Conservation (phyloP, 2,113 vertebrate species). For the Lophotis ruficrista region DNA sequence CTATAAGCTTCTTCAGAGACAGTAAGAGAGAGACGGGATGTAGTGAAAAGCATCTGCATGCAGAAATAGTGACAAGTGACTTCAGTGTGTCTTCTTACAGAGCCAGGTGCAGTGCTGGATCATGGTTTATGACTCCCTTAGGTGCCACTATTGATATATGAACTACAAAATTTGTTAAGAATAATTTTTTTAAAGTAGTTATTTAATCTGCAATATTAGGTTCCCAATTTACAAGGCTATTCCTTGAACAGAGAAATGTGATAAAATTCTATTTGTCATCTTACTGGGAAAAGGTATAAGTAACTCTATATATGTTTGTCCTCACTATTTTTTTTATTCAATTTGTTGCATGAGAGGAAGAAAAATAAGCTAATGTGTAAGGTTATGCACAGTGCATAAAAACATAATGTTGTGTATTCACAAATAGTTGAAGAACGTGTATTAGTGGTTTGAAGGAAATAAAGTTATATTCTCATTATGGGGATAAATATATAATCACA, state of each 20-base stretch:
- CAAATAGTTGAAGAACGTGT: conserved; percentile 32
- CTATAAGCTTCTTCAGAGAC: not conserved
- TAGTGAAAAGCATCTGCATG: not conserved
- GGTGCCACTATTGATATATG: not conserved
- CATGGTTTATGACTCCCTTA: not conserved
- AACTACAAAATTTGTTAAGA: not conserved
- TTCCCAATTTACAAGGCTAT: not conserved
- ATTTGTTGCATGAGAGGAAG: not conserved
- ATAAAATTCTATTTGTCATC: not conserved
- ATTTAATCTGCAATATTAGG: not conserved
- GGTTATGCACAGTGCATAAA: conserved; percentile 14
- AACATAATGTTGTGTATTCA: conserved; percentile 18
- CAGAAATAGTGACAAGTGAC: not conserved
- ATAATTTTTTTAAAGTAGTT: not conserved
- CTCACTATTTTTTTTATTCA: not conserved
- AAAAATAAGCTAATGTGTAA: conserved; percentile 5
- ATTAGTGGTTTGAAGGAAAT: conserved; percentile 23
- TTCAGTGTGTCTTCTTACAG: not conserved
- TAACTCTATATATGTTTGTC: conserved; percentile 28
- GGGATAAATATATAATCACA: not conserved
- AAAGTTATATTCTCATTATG: conserved; percentile 34
- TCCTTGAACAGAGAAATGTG: not conserved
- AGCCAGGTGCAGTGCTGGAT: not conserved
- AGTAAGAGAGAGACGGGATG: not conserved
- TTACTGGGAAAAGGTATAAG: conserved; percentile 29